Conservation (phyloP, 2,888 invertebrate species). For the Drosophila hamatofila region DNA sequence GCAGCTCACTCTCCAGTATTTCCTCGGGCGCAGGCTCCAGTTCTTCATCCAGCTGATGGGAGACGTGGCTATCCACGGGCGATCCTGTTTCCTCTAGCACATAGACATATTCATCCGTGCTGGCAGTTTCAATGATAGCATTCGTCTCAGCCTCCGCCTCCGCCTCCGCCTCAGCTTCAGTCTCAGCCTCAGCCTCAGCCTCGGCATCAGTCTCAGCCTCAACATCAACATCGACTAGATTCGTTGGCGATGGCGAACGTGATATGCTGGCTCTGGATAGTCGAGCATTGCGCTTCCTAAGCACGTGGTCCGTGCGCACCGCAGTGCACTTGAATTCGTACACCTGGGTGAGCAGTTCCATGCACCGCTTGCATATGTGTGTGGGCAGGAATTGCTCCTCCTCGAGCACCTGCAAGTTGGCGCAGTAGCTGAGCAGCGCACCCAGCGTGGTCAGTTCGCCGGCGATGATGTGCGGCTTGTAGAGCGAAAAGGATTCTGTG, state of each 20-base stretch:
- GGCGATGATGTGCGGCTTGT: conserved; percentile 70
- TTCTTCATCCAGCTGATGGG: conserved; percentile 1
- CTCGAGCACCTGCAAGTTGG: conserved; percentile 61
- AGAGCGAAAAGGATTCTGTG: conserved; percentile 69
- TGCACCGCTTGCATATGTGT: conserved; percentile 78
- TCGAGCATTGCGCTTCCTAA: conserved; percentile 62
- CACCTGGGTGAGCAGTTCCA: conserved; percentile 61
- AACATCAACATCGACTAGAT: not conserved
- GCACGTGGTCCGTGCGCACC: conserved; percentile 67
- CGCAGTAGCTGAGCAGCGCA: conserved; percentile 72
- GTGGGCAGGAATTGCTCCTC: conserved; percentile 75
- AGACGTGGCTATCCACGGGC: not conserved
- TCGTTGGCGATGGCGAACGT: conserved; percentile 1
- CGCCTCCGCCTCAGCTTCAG: too few species aligned
- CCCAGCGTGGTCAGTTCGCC: conserved; percentile 82
- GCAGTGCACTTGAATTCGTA: conserved; percentile 79
- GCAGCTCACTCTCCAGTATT: conserved; percentile 32
- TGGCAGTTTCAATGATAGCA: conserved; percentile 2
- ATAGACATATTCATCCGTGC: conserved; percentile 38
- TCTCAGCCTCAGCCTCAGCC: not conserved
- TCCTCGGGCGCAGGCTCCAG: conserved; percentile 27
- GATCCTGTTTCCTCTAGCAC: conserved; percentile 35
- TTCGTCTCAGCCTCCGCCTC: too few species aligned
- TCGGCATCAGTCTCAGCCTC: not conserved
- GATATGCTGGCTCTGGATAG: not conserved